These are phyloP conservation scores for Atherinomorus stipes DNA, from an alignment of 2,113 vertebrate genomes.

Conservation along the genomic window DNA sequence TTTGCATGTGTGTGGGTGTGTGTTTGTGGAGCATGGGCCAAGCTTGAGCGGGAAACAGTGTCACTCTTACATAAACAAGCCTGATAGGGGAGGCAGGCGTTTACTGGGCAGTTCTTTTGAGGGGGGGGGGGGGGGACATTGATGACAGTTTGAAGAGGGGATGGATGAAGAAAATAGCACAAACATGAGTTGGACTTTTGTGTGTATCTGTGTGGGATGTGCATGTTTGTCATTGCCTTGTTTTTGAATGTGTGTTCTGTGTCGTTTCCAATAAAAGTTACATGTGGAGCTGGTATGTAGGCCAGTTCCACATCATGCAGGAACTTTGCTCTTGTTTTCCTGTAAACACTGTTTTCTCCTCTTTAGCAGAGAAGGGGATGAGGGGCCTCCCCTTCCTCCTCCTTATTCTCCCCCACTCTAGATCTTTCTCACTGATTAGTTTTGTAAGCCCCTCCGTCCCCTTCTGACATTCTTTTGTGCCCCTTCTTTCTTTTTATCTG, in stretches of 20 bases:
- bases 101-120: constrained; percentile 10
- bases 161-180: constrained; percentile 14
- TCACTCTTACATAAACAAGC: constrained; percentile 73
- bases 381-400: constrained; percentile 32
- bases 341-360: constrained; percentile 68
- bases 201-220: background rate
- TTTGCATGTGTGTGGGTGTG: constrained; percentile 55
- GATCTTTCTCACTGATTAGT: constrained; percentile 63
- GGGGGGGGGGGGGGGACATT: background rate
- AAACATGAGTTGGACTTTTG: constrained; percentile 15
- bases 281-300: constrained; percentile 14
- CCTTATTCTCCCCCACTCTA: constrained; percentile 7
- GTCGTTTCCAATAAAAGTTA: constrained; percentile 42
- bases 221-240: background rate
- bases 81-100: constrained; percentile 55
- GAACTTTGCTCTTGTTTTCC: constrained; percentile 69
- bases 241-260: constrained; percentile 31
- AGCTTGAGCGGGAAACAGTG: constrained; percentile 76
- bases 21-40: constrained; percentile 57
- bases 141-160: background rate
- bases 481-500: constrained; percentile 36
- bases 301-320: constrained; percentile 47
- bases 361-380: constrained; percentile 17
- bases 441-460: constrained; percentile 48
- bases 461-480: constrained; percentile 31